Evolutionary conservation across 2,113 vertebrate species (phyloP), one percentile per base, ranked within the genome.

Genomic region (Hippocampus guttulatus): DNA sequence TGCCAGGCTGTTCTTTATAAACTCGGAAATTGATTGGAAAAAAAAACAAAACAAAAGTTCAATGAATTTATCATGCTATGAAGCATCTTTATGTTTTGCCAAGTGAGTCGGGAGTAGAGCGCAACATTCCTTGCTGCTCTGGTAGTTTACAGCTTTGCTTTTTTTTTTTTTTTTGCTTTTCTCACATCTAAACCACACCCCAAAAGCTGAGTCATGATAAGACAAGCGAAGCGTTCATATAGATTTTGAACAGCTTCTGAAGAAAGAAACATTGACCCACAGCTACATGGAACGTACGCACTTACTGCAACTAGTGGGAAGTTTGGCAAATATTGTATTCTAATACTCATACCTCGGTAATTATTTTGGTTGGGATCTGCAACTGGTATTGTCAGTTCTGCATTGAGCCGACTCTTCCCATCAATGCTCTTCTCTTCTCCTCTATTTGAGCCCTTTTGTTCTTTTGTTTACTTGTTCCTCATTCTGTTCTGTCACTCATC

Each of bases 381-480:
- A 49, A 65, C 30, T 43, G 9, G 27, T 62, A 49, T 57, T 10
- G 10, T 43, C 21, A 12, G 25, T 30, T 58, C 10, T 63, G 27
- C 45, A 51, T 25, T 40, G 68, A 62, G 62, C 54, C 33, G 38
- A 58, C 27, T 65, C 71, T 68, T 7, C 63, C 33, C 16, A 64
- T 73, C 74, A 74, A 73, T 64, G 3, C 38, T 47, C n/a, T 45
- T 45, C 16, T 15, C 15, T 18, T 18, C 47, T 54, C 62, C 16
- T 68, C 54, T 30, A 67, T 67, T 67, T 70, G n/a, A 79, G 69
- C 49, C 14, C 49, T 51, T 30, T 12, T 30, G 1, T 18, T 68
- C 73, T 73, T 57, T 45, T 45, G 61, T 66, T 57, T 78, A 15
- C 74, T 69, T 71, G 64, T 77, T 64, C 69, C 23, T 23, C 27